Conservation (phyloP, 2,797 vertebrate species). For the Myotis findleyi region DNA sequence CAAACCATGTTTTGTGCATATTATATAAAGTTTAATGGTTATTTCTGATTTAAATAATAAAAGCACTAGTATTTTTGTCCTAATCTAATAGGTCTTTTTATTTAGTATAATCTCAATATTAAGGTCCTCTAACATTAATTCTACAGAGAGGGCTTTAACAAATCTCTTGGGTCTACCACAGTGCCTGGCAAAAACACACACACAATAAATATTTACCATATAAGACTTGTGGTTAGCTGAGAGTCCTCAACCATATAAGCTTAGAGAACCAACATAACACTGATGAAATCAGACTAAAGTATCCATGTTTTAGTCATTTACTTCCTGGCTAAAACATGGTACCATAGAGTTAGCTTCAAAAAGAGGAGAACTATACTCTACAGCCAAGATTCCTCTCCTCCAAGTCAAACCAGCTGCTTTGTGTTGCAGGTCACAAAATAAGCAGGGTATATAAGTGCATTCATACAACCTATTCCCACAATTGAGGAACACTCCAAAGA, state of each 20-base stretch:
- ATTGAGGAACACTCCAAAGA: neutral
- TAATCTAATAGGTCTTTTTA: conserved; percentile 12
- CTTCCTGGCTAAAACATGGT: neutral
- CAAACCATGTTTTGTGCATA: conserved; percentile 1
- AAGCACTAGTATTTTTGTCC: conserved; percentile 4
- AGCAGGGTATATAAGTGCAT: neutral
- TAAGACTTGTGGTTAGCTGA: neutral
- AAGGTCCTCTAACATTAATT: neutral
- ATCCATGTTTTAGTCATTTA: neutral
- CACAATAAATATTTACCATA: neutral
- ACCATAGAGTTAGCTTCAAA: conserved; percentile 28
- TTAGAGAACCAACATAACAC: conserved; percentile 16
- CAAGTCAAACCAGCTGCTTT: neutral
- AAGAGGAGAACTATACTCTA: neutral
- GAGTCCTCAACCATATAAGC: neutral
- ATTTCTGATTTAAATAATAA: conserved; percentile 15
- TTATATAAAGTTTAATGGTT: conserved; percentile 19
- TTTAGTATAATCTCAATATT: conserved; percentile 25
- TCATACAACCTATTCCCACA: neutral
- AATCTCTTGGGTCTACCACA: neutral
- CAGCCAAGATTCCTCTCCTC: neutral
- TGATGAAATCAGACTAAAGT: conserved; percentile 32
- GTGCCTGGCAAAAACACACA: neutral
- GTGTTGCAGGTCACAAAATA: neutral
- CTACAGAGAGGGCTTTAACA: neutral